Base-by-base conservation (phyloP, 2,888 invertebrate species). In the Parascotia fuliginaria region DNA sequence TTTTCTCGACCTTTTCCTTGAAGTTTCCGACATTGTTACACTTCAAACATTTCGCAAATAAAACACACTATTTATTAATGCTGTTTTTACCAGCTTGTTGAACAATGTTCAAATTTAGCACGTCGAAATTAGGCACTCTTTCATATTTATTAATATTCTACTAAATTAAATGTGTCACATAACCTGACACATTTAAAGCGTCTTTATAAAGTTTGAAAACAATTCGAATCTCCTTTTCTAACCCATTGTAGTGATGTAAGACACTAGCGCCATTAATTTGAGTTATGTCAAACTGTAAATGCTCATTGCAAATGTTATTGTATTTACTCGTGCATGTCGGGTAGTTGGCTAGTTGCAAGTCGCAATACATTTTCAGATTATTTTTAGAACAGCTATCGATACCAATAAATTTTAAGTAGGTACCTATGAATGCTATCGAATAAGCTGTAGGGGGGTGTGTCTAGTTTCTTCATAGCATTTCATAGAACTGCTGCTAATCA, bases 1-100 rank as follows among this genome's bases (percentile, higher is more conserved):
- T 50, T 81, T 82, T 37, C 81, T 70, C 15, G 54, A 47, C 22
- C 71, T 55, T 60, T 71, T 81, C 27, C 60, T 63, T 0, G 55
- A 19, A 2, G 36, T 41, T 0, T 57, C 47, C 1, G 57, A 48
- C 65, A 65, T 68, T 42, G 15, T 41, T 32, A 53, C 47, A 38
- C 36, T 48, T 32, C 27, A 27, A n/a, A 39, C 48, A 44, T 41
- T 2, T 3, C 46, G 29, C 31, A 33, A 22, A 1, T 34, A 34
- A 9, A 6, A n/a, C 0, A 36, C 19, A 37, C 28, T 3, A n/a
- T 42, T 36, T 1, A 0, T 3, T 1, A 40, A 27, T 40, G n/a
- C n/a, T n/a, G n/a, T n/a, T n/a, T n/a, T n/a, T n/a, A n/a, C n/a
- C n/a, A n/a, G n/a, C n/a, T n/a, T n/a, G n/a, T n/a, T n/a, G n/a